Percentiles rank a stretch among this genome's conserved stretches.
phyloP scores from a whole-genome alignment of 2,113 vertebrate species.

The Steatornis caripensis region DNA sequence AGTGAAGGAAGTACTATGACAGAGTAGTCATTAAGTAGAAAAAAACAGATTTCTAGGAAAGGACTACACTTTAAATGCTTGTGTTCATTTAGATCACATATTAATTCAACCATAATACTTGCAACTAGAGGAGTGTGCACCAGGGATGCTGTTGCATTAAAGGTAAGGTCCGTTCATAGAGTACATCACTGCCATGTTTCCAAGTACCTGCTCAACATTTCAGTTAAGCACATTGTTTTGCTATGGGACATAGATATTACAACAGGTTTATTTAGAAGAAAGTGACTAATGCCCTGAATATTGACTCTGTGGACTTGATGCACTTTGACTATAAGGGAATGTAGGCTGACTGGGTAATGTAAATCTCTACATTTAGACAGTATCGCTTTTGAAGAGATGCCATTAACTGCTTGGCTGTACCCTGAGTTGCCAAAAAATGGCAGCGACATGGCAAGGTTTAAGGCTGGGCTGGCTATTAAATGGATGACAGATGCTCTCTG shows the following conservation, averaged over 20 bases:
- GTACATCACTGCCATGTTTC: not conserved
- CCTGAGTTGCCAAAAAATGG: not conserved
- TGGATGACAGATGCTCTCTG: no score
- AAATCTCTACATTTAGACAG: not conserved
- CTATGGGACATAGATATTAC: not conserved
- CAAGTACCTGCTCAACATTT: not conserved
- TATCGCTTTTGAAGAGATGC: not conserved
- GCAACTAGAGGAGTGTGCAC: not conserved
- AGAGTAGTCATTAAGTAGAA: not conserved
- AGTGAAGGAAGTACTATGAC: not conserved
- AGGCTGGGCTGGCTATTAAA: no score
- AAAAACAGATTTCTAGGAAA: not conserved
- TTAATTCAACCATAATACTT: rapidly evolving
- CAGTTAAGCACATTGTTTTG: not conserved
- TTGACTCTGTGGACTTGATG: not conserved
- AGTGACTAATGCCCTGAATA: not conserved
- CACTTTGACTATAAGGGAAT: not conserved
- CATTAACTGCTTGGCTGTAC: not conserved
- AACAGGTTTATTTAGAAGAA: not conserved
- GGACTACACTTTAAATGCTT: not conserved
- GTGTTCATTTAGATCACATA: rapidly evolving
- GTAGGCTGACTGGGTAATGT: not conserved
- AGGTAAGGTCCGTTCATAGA: not conserved
- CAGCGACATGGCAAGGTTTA: no score
- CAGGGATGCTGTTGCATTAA: not conserved